phyloP scores from a whole-genome alignment of 1,140 invertebrate genomes.

The Drosophila melanica region DNA sequence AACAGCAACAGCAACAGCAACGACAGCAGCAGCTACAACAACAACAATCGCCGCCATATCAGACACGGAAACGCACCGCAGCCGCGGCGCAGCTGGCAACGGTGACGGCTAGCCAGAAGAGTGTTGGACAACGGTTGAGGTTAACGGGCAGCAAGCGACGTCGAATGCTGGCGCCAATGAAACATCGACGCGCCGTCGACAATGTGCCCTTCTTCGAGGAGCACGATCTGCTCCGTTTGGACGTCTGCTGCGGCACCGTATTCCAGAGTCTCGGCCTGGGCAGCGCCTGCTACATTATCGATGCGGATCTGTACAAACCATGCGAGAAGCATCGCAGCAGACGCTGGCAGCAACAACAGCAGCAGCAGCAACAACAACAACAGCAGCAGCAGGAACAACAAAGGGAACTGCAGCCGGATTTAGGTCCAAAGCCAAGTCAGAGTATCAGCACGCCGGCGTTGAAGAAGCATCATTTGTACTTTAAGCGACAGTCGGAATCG shows the following conservation, averaged over 20 bases:
- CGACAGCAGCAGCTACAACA: not conserved
- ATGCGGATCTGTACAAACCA: conserved; percentile 69
- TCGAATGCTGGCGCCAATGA: conserved; percentile 57
- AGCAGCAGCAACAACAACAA: conserved; percentile 13
- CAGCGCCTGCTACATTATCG: conserved; percentile 65
- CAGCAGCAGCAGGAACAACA: conserved; percentile 7
- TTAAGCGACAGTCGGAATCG: conserved; percentile 79
- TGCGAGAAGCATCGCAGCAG: conserved; percentile 71
- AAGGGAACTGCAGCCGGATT: conserved; percentile 8
- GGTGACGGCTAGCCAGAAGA: conserved; percentile 8
- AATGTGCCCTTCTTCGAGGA: conserved; percentile 75
- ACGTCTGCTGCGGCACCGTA: conserved; percentile 76
- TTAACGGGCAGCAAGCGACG: conserved; percentile 63
- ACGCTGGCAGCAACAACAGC: conserved; percentile 34
- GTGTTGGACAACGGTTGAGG: conserved; percentile 15
- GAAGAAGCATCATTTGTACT: conserved; percentile 82
- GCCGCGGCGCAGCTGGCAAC: conserved; percentile 47
- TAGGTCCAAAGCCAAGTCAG: conserved; percentile 32
- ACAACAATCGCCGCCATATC: conserved; percentile 52
- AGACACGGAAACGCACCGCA: conserved; percentile 77
- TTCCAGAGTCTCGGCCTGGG: conserved; percentile 69
- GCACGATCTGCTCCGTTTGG: conserved; percentile 57
- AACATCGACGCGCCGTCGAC: conserved; percentile 60
- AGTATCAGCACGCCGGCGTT: conserved; percentile 61
- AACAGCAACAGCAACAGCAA: not conserved